phyloP scores from a whole-genome alignment of 2,888 invertebrate genomes.

The Euplagia quadripunctaria region DNA sequence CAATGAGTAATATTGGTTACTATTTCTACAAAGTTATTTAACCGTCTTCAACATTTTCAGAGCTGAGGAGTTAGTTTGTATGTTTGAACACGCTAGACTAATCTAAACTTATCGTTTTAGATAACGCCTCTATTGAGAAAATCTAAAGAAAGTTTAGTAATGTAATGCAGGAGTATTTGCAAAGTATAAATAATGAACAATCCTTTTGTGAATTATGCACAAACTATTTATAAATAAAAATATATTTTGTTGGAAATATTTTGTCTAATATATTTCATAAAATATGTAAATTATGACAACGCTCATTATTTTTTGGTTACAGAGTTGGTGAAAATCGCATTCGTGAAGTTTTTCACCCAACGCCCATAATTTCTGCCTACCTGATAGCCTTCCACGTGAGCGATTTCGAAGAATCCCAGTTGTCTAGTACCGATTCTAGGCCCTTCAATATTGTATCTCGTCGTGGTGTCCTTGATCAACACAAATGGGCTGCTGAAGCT shows the following conservation, averaged over 20 bases:
- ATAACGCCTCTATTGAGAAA: neutral
- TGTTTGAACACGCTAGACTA: neutral
- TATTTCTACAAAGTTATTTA: neutral
- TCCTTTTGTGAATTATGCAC: no score
- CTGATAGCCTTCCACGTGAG: slow-evolving; percentile 94
- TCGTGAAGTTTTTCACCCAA: slow-evolving; percentile 81
- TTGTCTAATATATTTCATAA: no score
- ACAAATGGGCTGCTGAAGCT: slow-evolving; percentile 79
- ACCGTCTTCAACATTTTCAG: neutral
- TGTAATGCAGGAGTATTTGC: no score
- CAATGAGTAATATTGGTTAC: neutral
- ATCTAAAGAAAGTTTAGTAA: no score
- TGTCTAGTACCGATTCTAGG: slow-evolving; percentile 85
- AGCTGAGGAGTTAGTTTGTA: neutral
- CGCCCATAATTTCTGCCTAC: slow-evolving; percentile 93
- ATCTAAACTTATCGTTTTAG: neutral
- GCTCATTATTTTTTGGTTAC: slow-evolving; percentile 34
- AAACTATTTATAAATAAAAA: no score
- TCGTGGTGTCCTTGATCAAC: slow-evolving; percentile 70
- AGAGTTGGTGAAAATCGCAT: slow-evolving; percentile 54
- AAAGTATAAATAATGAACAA: no score
- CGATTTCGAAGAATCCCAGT: slow-evolving; percentile 86
- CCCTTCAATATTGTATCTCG: slow-evolving; percentile 79
- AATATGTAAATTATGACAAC: no score
- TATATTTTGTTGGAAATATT: no score